Evolutionary conservation across 2,113 vertebrate species (phyloP).

Genomic region (Eidolon helvum): DNA sequence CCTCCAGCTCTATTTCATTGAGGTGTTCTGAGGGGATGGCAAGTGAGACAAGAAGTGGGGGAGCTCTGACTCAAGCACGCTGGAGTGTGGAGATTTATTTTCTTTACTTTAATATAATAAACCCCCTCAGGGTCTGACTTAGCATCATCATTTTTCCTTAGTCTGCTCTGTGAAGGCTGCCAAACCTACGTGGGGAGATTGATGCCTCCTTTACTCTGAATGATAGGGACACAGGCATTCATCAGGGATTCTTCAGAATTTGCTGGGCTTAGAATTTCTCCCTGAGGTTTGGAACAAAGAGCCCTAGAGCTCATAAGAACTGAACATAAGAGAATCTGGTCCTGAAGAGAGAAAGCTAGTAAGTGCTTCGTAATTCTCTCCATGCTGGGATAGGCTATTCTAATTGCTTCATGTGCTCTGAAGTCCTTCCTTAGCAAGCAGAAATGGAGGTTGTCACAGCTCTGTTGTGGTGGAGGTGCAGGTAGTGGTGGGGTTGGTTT

Average conservation of each 20-base stretch:
- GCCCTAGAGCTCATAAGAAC: background rate
- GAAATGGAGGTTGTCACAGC: background rate
- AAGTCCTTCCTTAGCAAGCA: background rate
- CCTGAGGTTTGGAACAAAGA: background rate
- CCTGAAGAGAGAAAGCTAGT: background rate
- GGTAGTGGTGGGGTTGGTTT: rapidly evolving
- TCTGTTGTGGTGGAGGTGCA: background rate
- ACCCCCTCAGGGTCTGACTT: constrained; percentile 69
- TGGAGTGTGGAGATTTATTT: constrained; percentile 73
- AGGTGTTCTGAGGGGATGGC: background rate
- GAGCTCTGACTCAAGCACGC: background rate
- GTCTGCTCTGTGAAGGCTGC: constrained; percentile 75
- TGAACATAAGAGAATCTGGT: background rate
- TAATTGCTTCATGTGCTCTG: background rate
- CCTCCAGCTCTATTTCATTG: background rate
- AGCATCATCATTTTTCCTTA: constrained; percentile 73
- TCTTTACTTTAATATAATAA: constrained; percentile 79
- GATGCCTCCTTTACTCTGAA: constrained; percentile 75
- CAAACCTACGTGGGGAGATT: constrained; percentile 69
- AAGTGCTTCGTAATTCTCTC: background rate
- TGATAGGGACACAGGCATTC: constrained; percentile 47
- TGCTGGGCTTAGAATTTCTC: constrained; percentile 21
- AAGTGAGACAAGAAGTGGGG: background rate
- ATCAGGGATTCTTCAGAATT: constrained; percentile 15
- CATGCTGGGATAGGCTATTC: background rate